phyloP scores from a whole-genome alignment of 1,140 invertebrate genomes.

The Rhizoglyphus robini region DNA sequence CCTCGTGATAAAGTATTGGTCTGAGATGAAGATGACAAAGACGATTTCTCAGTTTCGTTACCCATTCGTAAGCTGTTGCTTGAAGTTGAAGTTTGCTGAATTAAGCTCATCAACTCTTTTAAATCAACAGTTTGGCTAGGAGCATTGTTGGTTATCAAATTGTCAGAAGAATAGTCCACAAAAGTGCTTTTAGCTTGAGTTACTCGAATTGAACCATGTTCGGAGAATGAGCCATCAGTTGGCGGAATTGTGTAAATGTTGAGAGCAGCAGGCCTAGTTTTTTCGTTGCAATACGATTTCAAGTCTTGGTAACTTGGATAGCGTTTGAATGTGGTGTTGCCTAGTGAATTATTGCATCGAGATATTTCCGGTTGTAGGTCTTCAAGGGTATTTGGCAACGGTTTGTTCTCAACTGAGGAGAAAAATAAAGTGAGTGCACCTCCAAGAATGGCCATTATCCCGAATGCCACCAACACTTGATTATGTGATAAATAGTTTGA shows the following conservation, averaged over 20 bases:
- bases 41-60: not conserved
- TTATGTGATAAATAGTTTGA: constrained; percentile 7
- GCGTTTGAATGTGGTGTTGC: not conserved
- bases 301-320: constrained; percentile 19
- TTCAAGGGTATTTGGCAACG: constrained; percentile 24
- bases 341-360: not conserved
- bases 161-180: not conserved
- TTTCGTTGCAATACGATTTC: not conserved
- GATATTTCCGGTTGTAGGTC: not conserved
- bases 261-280: not conserved
- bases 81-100: not conserved
- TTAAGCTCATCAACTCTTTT: not conserved
- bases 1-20: not conserved
- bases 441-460: constrained; percentile 23
- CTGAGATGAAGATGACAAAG: not conserved
- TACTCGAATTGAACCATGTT: not conserved
- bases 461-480: constrained; percentile 14
- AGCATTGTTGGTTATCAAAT: not conserved
- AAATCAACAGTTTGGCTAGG: not conserved
- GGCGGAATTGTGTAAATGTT: constrained; percentile 1
- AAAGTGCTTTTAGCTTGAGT: not conserved
- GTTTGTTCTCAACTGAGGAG: constrained; percentile 19
- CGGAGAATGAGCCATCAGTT: not conserved
- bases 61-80: not conserved
- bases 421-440: constrained; percentile 23